Evolutionary conservation across 2,888 invertebrate species (phyloP), one percentile per base, ranked within the genome.

Genomic region (Tachina grossa): DNA sequence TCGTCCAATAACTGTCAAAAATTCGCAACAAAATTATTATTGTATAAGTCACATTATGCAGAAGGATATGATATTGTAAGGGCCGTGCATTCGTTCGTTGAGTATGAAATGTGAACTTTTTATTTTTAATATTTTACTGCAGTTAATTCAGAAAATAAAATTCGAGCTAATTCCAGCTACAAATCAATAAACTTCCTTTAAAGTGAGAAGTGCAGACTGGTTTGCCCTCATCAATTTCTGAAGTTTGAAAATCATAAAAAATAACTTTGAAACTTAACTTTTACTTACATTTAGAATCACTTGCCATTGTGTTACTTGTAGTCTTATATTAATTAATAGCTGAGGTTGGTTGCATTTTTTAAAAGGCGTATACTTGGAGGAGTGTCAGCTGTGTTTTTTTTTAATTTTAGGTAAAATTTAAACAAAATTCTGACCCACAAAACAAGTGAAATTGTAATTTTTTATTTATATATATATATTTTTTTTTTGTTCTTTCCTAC

Each of bases 1-100:
- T 63, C 51, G 63, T 1, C 63, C 61, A 72, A 53, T 78, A 78
- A 83, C 72, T 83, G 83, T 83, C 83, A 83, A 72, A 83, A 83
- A 16, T 72, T 39, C 16, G 49, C 65, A 77, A 77, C 77, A 43
- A 65, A 63, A 76, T 65, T 71, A 65, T 69, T 75, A 45, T 14
- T 55, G 68, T 8, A 47, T 16, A 31, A 19, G 47, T 59, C 39
- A 41, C 68, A n/a, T n/a, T 9, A 22, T 39, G 16, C 8, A 10
- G 2, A 16, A 22, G 31, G 9, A 13, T 43, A 43, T 43, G 9
- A 13, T 43, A 43, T 43, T 16, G 19, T 43, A 43, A 43, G 10
- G 61, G 31, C 6, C 31, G 16, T 31, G 31, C 31, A 4, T 43
- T 10, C 11, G 5, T 31, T 61, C 5, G 16, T 39, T n/a, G 16